Evolutionary conservation across 2,888 invertebrate genomes (phyloP), one percentile per base, ranked within the genome.

Genomic region (Ptilodon capucinus): DNA sequence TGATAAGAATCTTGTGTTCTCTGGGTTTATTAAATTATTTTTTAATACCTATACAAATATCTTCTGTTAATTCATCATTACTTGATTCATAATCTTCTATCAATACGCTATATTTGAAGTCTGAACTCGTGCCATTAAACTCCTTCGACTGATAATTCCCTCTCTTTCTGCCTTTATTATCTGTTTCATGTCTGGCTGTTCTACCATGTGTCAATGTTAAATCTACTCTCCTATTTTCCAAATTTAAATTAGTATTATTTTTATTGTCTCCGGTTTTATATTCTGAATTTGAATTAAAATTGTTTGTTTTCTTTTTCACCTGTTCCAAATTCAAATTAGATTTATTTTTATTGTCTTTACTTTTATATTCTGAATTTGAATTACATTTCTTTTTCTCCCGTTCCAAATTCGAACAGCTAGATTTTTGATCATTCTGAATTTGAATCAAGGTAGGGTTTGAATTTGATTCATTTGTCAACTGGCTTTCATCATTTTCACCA

Each of bases 1-100:
- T n/a, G n/a, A n/a, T n/a, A n/a, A n/a, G n/a, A n/a, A n/a, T n/a
- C n/a, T n/a, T n/a, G n/a, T n/a, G n/a, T n/a, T n/a, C n/a, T n/a
- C n/a, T n/a, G n/a, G n/a, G n/a, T n/a, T n/a, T n/a, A n/a, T n/a
- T n/a, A n/a, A n/a, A n/a, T n/a, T n/a, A n/a, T n/a, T n/a, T n/a
- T n/a, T n/a, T n/a, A n/a, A 30, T 4, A 32, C 28, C 8, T 23
- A 23, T 7, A 23, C 8, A 23, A 9, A 30, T 14, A 19, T 18
- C 38, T 41, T 28, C 7, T 2, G 18, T 17, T 4, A 28, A 28
- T 17, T 38, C 38, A 38, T 65, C 66, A 19, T 65, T 48, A n/a
- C 57, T 62, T 0, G 66, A 65, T 34, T 64, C 63, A 46, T 30
- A 65, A 48, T 64, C 66, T 49, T 61, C 62, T 1, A 63, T 65